Base-by-base conservation (phyloP, 2,888 invertebrate genomes). In the Drosophila neonasuta region DNA sequence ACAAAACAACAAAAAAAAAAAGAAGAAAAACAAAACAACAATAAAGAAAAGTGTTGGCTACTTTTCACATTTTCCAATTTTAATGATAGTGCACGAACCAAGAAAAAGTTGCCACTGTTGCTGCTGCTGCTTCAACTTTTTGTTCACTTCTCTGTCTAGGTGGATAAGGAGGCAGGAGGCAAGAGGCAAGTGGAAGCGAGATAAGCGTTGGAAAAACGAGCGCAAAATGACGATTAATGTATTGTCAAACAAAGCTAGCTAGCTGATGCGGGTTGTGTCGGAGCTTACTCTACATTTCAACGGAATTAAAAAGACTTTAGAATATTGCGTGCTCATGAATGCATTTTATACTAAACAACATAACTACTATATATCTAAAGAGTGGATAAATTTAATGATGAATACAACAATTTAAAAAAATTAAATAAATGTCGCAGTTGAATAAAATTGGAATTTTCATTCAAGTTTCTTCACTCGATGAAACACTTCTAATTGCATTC, bases 61-160 rank as follows among this genome's bases (percentile, higher is more conserved):
- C 82, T 75, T 72, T 81, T 55, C 64, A 59, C 75, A 61, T 66
- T 79, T 80, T 78, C 24, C 69, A 69, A 69, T 86, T 77, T 77
- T 77, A 82, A 86, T 82, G 80, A 68, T 77, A 74, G 77, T 85
- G 73, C 83, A 82, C 76, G 79, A 57, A 57, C 51, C 72, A 81
- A 57, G 52, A 49, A 45, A 36, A 55, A 24, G 24, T 24, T 24
- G 50, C 29, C 6, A 10, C 48, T 39, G 10, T 9, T 32, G 34
- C 4, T 11, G 34, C 4, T 11, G 34, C 34, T 34, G 34, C 34
- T 36, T 11, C 11, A 34, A n/a, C 34, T n/a, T 5, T 32, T 48
- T 71, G 71, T 59, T 51, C 13, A 13, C 39, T 13, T 39, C 13
- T 39, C 13, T 8, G 11, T 34, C 11, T 13, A 13, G n/a, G 7